These are phyloP conservation scores for Eumerus sabulonum DNA, from an alignment of 2,888 invertebrate species.

Conservation along the genomic window DNA sequence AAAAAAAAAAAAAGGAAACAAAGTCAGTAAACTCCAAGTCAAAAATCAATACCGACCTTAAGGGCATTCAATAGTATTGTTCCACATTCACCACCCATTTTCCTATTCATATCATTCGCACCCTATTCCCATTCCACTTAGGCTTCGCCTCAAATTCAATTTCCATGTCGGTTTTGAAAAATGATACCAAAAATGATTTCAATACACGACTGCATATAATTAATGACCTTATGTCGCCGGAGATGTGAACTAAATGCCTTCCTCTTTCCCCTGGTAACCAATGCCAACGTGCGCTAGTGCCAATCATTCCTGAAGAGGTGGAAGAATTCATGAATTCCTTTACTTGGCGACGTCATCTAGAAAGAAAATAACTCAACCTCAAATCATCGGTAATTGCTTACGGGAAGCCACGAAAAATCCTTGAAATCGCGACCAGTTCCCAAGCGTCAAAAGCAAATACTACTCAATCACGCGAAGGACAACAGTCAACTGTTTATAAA, in stretches of 20 bases:
- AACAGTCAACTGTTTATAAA: conserved; percentile 33
- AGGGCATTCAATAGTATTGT: conserved; percentile 24
- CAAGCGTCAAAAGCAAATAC: conserved; percentile 36
- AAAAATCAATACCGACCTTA: too few species aligned
- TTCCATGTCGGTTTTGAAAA: conserved; percentile 68
- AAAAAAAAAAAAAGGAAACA: too few species aligned
- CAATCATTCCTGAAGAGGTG: background rate
- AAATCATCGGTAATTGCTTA: conserved; percentile 17
- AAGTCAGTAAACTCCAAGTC: too few species aligned
- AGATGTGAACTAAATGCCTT: conserved; percentile 54
- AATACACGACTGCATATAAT: conserved; percentile 68
- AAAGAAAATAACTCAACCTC: conserved; percentile 14
- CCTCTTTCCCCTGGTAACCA: conserved; percentile 3
- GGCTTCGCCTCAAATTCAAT: conserved; percentile 57
- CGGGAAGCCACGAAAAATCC: conserved; percentile 46
- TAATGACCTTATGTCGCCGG: conserved; percentile 58
- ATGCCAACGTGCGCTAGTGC: too few species aligned
- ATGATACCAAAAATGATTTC: conserved; percentile 68
- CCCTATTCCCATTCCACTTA: conserved; percentile 57
- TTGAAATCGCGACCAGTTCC: conserved; percentile 35
- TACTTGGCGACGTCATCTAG: background rate
- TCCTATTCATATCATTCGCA: conserved; percentile 62
- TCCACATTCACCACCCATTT: conserved; percentile 61
- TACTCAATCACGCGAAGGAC: conserved; percentile 34
- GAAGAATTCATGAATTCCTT: conserved; percentile 4